Conservation (phyloP, 2,888 invertebrate species). For the Agapetus fuscipes region DNA sequence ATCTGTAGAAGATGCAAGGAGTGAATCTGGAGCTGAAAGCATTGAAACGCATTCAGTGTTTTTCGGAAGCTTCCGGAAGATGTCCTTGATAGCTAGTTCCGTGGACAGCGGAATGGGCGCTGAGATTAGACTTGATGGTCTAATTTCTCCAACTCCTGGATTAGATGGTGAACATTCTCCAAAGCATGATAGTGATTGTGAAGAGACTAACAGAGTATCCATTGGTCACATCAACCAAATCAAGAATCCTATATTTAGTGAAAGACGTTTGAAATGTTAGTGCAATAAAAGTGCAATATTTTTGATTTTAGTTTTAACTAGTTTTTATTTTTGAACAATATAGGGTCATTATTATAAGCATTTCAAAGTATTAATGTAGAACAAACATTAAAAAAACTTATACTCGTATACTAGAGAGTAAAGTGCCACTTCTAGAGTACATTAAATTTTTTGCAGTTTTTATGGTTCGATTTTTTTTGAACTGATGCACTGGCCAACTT, state of each 20-base stretch:
- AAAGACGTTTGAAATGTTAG: conserved; percentile 8
- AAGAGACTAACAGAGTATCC: conserved; percentile 27
- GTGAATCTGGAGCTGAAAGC: conserved; percentile 82
- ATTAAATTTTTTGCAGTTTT: no score
- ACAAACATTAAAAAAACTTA: no score
- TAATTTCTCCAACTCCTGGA: conserved; percentile 13
- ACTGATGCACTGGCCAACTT: no score
- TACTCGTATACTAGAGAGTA: no score
- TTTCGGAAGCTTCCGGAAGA: conserved; percentile 62
- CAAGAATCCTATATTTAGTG: conserved; percentile 4
- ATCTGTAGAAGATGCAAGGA: conserved; percentile 69
- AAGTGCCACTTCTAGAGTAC: no score
- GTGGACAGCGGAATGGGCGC: conserved; percentile 33
- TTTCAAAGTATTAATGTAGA: no score
- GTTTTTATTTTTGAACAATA: conserved; percentile 3
- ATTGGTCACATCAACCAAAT: neutral
- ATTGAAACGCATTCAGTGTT: conserved; percentile 81
- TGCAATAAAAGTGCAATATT: conserved; percentile 10
- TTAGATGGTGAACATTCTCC: conserved; percentile 27
- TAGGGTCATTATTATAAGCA: no score
- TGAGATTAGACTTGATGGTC: conserved; percentile 21
- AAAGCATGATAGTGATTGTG: conserved; percentile 32
- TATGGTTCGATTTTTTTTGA: no score
- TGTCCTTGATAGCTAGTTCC: conserved; percentile 25
- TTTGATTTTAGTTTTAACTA: conserved; percentile 1